Evolutionary conservation across 1,140 invertebrate species (phyloP), one percentile per base, ranked within the genome.

Genomic region (Doryteuthis pealeii): DNA sequence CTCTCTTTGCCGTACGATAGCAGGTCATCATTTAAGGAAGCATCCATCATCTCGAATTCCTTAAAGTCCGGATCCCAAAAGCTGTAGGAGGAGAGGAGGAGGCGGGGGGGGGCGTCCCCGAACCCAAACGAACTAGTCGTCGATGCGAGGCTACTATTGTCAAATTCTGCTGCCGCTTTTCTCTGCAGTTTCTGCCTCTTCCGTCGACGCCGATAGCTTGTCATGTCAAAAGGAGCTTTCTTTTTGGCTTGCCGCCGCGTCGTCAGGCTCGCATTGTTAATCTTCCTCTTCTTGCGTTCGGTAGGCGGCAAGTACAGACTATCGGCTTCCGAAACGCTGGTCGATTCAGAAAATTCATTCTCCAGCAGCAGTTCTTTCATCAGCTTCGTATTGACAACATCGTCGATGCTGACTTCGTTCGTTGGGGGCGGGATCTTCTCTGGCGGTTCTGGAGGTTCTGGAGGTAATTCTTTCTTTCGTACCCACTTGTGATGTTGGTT

Each of bases 371-470:
- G 18, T 62, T 62, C 54, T 62, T 62, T 62, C 54, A 62, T 62
- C 54, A 62, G 54, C 54, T 62, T 62, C 26, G 54, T 62, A 62
- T 62, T 62, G 54, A 62, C 54, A 28, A 62, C 54, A 62, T 62
- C 54, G 26, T 62, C 54, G 18, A 62, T 62, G 26, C 54, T 28
- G 26, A 62, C 54, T n/a, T 22, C 54, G 18, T 12, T 18, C 54
- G 26, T 2, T 2, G 26, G 22, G 0, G 54, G 54, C 6, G 54
- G 54, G 35, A 40, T 10, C 35, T 3, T 40, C 35, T 40, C 35
- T 40, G 35, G 35, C 10, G 35, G 35, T 10, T 5, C 4, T 5
- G 35, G 35, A 40, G 35, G 35, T 40, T 40, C 35, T 10, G 35
- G 35, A 3, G 35, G 35, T 40, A 40, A 40, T 40, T 40, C 35